A percentile compares a stretch with the other conserved stretches of the same genome.
These are phyloP conservation scores for Drosophila rufa DNA, from an alignment of 1,140 invertebrate species.

Conservation along the genomic window DNA sequence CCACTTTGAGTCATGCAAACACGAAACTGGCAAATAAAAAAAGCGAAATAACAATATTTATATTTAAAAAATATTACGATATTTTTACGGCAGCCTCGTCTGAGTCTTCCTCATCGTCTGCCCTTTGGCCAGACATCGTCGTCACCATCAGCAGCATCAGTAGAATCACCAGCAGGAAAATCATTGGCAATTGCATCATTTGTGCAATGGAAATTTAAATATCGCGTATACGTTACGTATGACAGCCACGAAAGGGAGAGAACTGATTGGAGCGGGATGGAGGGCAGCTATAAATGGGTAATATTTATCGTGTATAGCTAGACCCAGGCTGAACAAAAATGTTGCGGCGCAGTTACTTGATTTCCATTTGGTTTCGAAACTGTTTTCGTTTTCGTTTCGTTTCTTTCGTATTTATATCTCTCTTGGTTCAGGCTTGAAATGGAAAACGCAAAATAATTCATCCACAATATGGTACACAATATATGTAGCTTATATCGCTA, in stretches of 20 bases:
- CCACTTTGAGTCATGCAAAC: constrained; percentile 48
- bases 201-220: constrained; percentile 57
- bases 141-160: constrained; percentile 12
- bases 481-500: constrained; percentile 14
- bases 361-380: constrained; percentile 70
- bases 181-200: constrained; percentile 68
- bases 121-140: constrained; percentile 20
- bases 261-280: constrained; percentile 11
- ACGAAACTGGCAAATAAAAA: constrained; percentile 19
- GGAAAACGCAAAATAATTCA: constrained; percentile 72
- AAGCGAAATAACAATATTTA: constrained; percentile 3
- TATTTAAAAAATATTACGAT: constrained; percentile 47
- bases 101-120: constrained; percentile 39
- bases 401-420: constrained; percentile 45
- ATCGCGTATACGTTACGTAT: constrained; percentile 73
- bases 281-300: constrained; percentile 33
- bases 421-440: constrained; percentile 48
- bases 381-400: constrained; percentile 26
- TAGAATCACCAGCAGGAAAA: constrained; percentile 27
- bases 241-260: constrained; percentile 38
- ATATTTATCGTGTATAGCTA: constrained; percentile 58
- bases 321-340: constrained; percentile 44
- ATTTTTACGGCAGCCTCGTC: constrained; percentile 42
- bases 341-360: constrained; percentile 73
- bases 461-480: constrained; percentile 30